phyloP scores from a whole-genome alignment of 2,113 vertebrate genomes.

The Nothobranchius furzeri region DNA sequence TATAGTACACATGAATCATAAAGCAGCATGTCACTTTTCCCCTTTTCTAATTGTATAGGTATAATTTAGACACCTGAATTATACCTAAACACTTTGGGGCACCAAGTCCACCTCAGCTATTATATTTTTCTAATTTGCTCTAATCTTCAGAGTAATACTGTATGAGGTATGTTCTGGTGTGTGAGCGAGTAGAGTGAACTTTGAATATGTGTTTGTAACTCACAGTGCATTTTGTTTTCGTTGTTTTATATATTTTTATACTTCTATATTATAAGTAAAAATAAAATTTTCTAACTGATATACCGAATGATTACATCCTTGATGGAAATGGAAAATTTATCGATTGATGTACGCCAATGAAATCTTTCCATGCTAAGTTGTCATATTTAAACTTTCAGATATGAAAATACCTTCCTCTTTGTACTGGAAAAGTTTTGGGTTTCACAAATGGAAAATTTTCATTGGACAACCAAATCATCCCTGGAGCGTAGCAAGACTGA shows the following conservation, averaged over 20 bases:
- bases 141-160: slow-evolving; percentile 27
- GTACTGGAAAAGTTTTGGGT: slow-evolving; percentile 22
- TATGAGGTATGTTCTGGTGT: slow-evolving; percentile 36
- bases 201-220: slow-evolving; percentile 69
- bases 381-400: slow-evolving; percentile 32
- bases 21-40: slow-evolving; percentile 1
- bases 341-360: slow-evolving; percentile 38
- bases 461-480: slow-evolving; percentile 32
- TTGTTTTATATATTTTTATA: slow-evolving; percentile 77
- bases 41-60: background rate
- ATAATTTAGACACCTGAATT: slow-evolving; percentile 16
- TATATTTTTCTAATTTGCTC: slow-evolving; percentile 7
- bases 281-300: slow-evolving; percentile 65
- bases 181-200: slow-evolving; percentile 50
- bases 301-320: slow-evolving; percentile 39
- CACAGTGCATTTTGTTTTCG: slow-evolving; percentile 41
- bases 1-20: slow-evolving; percentile 10
- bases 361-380: slow-evolving; percentile 46
- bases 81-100: background rate
- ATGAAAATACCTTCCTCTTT: slow-evolving; percentile 21
- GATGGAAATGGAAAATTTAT: slow-evolving; percentile 34
- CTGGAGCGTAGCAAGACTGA: slow-evolving; percentile 35
- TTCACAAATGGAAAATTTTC: slow-evolving; percentile 43
- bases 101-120: slow-evolving; percentile 33
- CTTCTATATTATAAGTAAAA: slow-evolving; percentile 62